Evolutionary conservation across 2,888 invertebrate genomes (phyloP).

Genomic region (Venustoraphidia nigricollis): DNA sequence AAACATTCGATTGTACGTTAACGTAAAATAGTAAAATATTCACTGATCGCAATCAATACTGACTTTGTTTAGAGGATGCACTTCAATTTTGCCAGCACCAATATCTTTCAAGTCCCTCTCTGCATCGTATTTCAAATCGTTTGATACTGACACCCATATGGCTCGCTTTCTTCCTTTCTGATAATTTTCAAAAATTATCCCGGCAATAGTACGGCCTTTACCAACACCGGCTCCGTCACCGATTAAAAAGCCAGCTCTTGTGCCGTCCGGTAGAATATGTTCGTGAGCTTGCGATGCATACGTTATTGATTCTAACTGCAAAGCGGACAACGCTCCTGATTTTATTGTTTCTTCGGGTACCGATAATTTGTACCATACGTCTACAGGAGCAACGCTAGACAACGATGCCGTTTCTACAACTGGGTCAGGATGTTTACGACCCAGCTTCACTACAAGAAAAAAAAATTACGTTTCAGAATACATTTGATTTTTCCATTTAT

Average conservation of each 20-base stretch:
- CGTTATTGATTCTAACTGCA: conserved; percentile 93
- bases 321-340: conserved; percentile 75
- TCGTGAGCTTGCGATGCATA: conserved; percentile 97
- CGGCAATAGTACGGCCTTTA: conserved; percentile 94
- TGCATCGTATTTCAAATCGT: conserved; percentile 95
- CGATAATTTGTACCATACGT: conserved; percentile 75
- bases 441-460: conserved; percentile 59
- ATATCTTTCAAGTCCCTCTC: conserved; percentile 93
- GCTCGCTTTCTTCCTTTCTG: conserved; percentile 83
- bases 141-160: conserved; percentile 98
- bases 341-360: conserved; percentile 75
- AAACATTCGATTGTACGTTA: too few species aligned
- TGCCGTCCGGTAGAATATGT: conserved; percentile 73
- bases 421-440: conserved; percentile 93
- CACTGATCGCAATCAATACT: neutral
- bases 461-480: conserved; percentile 5
- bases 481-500: too few species aligned
- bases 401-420: conserved; percentile 98
- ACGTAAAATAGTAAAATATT: too few species aligned
- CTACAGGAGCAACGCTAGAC: conserved; percentile 87
- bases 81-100: conserved; percentile 79
- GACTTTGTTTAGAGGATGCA: conserved; percentile 80
- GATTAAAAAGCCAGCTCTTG: conserved; percentile 88
- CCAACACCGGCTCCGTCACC: conserved; percentile 98
- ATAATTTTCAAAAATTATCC: conserved; percentile 96